phyloP scores from a whole-genome alignment of 2,888 invertebrate species.

The Metopia argyrocephala region DNA sequence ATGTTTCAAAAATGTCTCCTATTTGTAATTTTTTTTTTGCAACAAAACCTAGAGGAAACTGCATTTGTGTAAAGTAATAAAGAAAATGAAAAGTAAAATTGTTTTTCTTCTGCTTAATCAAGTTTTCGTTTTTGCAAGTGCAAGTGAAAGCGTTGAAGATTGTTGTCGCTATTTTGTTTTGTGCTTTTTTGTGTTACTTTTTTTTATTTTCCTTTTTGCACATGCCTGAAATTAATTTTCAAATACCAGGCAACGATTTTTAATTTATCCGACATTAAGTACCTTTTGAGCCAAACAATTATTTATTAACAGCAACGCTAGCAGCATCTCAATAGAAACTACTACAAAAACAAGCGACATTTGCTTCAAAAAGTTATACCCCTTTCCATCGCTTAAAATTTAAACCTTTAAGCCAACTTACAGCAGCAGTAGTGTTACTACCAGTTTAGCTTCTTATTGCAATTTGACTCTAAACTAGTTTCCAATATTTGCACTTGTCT shows the following conservation, averaged over 20 bases:
- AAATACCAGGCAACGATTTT: conserved; percentile 21
- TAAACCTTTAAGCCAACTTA: conserved; percentile 34
- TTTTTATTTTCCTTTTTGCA: conserved; percentile 19
- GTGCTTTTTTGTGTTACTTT: neutral
- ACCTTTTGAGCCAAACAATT: conserved; percentile 49
- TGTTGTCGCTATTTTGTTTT: conserved; percentile 18
- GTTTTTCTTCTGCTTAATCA: neutral
- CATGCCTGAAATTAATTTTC: conserved; percentile 46
- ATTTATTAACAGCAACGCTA: neutral
- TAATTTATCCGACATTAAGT: conserved; percentile 26
- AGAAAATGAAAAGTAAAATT: neutral
- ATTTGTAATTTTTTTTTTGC: neutral
- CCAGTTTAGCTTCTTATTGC: conserved; percentile 37
- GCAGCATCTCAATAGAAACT: too few relatives aligned
- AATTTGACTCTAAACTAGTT: conserved; percentile 50
- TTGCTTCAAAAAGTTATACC: neutral
- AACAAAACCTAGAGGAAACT: neutral
- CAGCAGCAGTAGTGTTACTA: conserved; percentile 20
- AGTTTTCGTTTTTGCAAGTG: conserved; percentile 31
- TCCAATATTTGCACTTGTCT: conserved; percentile 53
- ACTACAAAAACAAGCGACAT: conserved; percentile 12
- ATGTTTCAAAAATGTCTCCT: neutral
- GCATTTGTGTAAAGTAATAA: neutral
- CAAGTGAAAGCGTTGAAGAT: conserved; percentile 60
- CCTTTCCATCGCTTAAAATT: conserved; percentile 16